Evolutionary conservation across 2,113 vertebrate genomes (phyloP), one percentile per base, ranked within the genome.

Genomic region (Steatornis caripensis): DNA sequence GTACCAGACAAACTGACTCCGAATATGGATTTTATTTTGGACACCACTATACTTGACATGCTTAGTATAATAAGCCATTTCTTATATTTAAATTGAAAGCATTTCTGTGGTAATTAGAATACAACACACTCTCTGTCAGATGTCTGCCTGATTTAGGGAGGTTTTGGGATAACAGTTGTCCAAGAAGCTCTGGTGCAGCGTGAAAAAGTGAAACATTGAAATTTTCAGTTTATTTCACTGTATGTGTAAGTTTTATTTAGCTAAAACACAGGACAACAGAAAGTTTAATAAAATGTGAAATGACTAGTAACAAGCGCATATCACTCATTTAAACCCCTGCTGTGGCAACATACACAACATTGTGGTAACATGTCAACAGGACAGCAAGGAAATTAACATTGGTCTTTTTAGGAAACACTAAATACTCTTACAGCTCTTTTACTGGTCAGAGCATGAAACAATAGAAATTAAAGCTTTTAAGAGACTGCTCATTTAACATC

Each of bases 1-100:
- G 87, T 89, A 96, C 88, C 96, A 97, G 97, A 97, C 97, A 97
- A 97, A 90, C 69, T 2, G 97, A 91, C 97, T 97, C 96, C 91
- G 14, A 97, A 95, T 95, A 93, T 48, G 69, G 80, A 84, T 96
- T 93, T 96, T 97, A 82, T 97, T 96, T 96, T 97, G 84, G 93
- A 95, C 74, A 95, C 20, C 24, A 32, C 43, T 97, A 32, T 65
- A 82, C 87, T 89, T 92, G 80, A 97, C 85, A 87, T 61, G 41
- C 61, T 91, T 26, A 53, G 39, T 90, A 53, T 86, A 95, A 87
- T 70, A 92, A 97, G 39, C 55, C 20, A 49, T 85, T 97, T 84
- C 90, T 96, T 90, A 84, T 37, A 76, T 79, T 82, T 92, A 86
- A 96, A 91, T 90, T 94, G 72, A 54, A 94, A 96, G 45, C 51